phyloP scores from a whole-genome alignment of 2,888 invertebrate genomes.

The Brassicogethes aeneus region DNA sequence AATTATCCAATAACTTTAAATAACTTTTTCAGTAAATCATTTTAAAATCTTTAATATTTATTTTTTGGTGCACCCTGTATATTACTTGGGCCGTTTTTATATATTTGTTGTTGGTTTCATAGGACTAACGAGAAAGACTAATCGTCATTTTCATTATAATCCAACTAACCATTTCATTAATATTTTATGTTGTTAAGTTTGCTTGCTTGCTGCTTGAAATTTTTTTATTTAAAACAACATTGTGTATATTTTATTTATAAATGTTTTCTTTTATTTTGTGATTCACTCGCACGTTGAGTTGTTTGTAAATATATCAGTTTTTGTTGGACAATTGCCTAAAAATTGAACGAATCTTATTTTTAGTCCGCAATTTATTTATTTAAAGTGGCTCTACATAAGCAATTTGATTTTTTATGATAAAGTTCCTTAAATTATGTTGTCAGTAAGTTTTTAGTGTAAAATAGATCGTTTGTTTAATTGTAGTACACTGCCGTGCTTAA shows the following conservation, averaged over 20 bases:
- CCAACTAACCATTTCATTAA: slow-evolving; percentile 15
- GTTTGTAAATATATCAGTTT: not conserved
- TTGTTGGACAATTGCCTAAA: not conserved
- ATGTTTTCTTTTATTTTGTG: not conserved
- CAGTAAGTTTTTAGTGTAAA: no score
- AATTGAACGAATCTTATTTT: not conserved
- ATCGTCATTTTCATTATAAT: slow-evolving; percentile 19
- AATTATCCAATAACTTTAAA: no score
- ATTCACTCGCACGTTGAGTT: not conserved
- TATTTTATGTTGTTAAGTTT: slow-evolving; percentile 3
- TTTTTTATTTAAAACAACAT: not conserved
- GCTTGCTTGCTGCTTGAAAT: not conserved
- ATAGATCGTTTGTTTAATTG: no score
- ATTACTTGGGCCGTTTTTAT: no score
- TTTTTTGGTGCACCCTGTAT: no score
- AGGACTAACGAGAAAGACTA: slow-evolving; percentile 42
- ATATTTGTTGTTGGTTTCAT: slow-evolving; percentile 27
- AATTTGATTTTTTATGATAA: no score
- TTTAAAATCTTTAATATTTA: no score
- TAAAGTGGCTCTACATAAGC: no score
- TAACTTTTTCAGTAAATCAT: no score
- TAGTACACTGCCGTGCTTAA: no score
- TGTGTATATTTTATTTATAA: not conserved
- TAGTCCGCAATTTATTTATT: not conserved
- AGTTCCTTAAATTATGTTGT: no score